Conservation (phyloP, 2,113 vertebrate species). For the Ammospiza caudacuta region DNA sequence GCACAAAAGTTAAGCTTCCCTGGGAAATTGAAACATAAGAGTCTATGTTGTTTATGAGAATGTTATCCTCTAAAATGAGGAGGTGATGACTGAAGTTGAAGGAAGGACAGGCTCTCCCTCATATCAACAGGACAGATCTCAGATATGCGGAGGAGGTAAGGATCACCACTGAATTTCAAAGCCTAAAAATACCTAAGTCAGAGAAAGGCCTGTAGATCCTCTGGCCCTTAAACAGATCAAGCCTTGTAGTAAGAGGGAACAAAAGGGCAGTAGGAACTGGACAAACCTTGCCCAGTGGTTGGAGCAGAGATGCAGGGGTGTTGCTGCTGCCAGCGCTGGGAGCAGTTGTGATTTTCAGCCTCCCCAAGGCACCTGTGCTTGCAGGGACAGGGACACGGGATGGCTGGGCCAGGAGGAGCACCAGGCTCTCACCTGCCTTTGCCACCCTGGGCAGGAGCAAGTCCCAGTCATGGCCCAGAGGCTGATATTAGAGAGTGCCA, state of each 20-base stretch:
- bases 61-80: not conserved
- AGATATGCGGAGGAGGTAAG: not conserved
- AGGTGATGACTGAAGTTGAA: not conserved
- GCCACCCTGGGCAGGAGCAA: not conserved
- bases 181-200: not conserved
- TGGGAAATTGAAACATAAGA: not conserved
- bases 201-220: not conserved
- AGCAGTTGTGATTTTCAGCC: not conserved
- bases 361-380: not conserved
- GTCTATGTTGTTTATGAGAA: not conserved
- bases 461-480: not conserved
- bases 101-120: not conserved
- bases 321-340: not conserved
- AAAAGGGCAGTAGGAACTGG: not conserved
- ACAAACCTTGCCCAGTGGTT: not conserved
- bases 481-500: not conserved
- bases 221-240: not conserved
- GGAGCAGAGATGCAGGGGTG: not conserved
- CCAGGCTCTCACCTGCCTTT: accelerated
- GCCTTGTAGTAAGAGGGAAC: not conserved
- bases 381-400: not conserved
- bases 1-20: not conserved
- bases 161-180: not conserved
- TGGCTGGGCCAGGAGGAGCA: not conserved
- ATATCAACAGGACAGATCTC: not conserved